Percentiles rank a stretch among this genome's conserved stretches.
phyloP scores from a whole-genome alignment of 2,888 invertebrate genomes.

The Gastrophysa polygoni region DNA sequence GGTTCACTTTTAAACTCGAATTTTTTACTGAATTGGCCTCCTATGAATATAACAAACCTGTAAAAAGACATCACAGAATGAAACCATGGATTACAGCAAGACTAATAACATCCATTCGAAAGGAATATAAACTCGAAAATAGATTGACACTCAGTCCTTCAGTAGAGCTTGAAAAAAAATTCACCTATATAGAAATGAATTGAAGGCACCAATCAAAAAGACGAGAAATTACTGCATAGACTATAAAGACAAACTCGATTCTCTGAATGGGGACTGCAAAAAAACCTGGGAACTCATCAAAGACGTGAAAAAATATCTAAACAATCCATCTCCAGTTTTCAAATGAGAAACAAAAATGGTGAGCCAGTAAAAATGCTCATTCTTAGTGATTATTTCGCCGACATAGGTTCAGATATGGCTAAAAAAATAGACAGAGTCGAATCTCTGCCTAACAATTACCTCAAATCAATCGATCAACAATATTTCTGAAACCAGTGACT shows the following conservation, averaged over 20 bases:
- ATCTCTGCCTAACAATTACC: neutral
- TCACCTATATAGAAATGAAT: neutral
- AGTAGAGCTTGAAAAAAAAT: neutral
- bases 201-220: neutral
- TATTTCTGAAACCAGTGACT: neutral
- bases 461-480: neutral
- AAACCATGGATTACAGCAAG: neutral
- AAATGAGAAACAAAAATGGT: neutral
- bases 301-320: neutral
- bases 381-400: neutral
- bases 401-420: neutral
- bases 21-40: neutral
- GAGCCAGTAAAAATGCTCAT: neutral
- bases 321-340: neutral
- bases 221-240: neutral
- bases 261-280: neutral
- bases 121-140: neutral
- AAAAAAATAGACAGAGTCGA: neutral
- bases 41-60: neutral
- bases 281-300: neutral
- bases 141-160: neutral
- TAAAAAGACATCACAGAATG: neutral
- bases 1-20: neutral
- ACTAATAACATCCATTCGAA: neutral
- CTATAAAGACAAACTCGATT: neutral